Evolutionary conservation across 2,797 vertebrate species (phyloP).

Genomic region (Ibycter americanus): DNA sequence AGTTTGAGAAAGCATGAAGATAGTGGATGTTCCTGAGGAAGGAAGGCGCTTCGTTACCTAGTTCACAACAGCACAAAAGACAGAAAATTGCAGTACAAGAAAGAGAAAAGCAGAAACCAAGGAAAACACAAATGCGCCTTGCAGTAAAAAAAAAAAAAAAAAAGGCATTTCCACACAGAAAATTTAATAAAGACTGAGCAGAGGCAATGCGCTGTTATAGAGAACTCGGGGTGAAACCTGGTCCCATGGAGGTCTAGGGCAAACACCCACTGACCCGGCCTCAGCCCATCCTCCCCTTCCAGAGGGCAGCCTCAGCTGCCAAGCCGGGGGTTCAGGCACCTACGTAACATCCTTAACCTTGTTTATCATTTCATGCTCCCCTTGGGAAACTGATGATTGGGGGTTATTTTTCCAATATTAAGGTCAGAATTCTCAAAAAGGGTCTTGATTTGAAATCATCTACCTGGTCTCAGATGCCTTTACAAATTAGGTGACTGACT

Average conservation of each 20-base stretch:
- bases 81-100: slow-evolving; percentile 76
- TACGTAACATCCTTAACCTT: background rate
- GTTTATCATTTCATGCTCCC: background rate
- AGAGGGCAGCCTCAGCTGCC: background rate
- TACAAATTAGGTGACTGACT: background rate
- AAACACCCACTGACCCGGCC: background rate
- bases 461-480: background rate
- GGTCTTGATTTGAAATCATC: background rate
- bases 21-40: slow-evolving; percentile 97
- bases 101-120: slow-evolving; percentile 76
- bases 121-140: slow-evolving; percentile 65
- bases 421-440: background rate
- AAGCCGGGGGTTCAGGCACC: background rate
- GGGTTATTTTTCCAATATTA: background rate
- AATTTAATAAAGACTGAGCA: slow-evolving; percentile 57
- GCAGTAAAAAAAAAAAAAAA: slow-evolving; percentile 11
- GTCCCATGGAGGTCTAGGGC: background rate
- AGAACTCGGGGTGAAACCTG: background rate
- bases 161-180: slow-evolving; percentile 56
- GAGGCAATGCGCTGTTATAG: background rate
- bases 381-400: background rate
- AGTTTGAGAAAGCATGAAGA: slow-evolving; percentile 99
- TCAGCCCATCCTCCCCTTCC: background rate
- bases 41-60: slow-evolving; percentile 97
- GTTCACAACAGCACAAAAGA: slow-evolving; percentile 79